Base-by-base conservation (phyloP, 2,797 vertebrate genomes). In the Parauchenoglanis punctatus region DNA sequence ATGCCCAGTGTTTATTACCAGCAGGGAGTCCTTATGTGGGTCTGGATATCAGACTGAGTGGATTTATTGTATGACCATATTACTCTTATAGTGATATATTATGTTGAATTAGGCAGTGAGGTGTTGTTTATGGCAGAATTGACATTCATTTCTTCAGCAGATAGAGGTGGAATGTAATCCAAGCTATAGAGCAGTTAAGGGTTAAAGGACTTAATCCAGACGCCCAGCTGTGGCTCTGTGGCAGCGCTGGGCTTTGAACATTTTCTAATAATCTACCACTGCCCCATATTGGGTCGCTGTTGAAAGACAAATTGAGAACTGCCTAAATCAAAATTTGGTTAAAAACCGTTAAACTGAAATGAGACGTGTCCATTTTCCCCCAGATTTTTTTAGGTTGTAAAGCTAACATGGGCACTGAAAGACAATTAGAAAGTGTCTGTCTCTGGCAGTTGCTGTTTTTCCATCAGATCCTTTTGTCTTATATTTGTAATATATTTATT, bases 1-100 rank as follows among this genome's bases (percentile, higher is more conserved):
- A 46, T 83, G 23, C 83, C 63, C 17, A 31, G 52, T 68, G 17
- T 54, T 67, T 44, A 23, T 67, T 12, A 44, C 46, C 28, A 72
- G 58, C 40, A 77, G 61, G 12, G 12, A 61, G 25, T 44, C 46
- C 4, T 61, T 6, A 59, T 20, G 5, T 72, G 67, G 6, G 54
- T 44, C 76, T 68, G 76, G 52, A 85, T 44, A 18, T 56, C 75
- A 25, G 44, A 20, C 35, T 49, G 40, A 25, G 77, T 35, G 10
- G 61, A 8, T 87, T 40, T 61, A 25, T 31, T 86, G 63, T 59
- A 28, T 49, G 25, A 31, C 46, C 23, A 7, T 54, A 13, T 72
- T 31, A 44, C 17, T 81, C 23, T 61, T 1, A 40, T 54, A 40
- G 20, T 65, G 20, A 68, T 70, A 87, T 87, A 54, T 87, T 67